Evolutionary conservation across 2,888 invertebrate genomes (phyloP).

Genomic region (Griposia aprilina): DNA sequence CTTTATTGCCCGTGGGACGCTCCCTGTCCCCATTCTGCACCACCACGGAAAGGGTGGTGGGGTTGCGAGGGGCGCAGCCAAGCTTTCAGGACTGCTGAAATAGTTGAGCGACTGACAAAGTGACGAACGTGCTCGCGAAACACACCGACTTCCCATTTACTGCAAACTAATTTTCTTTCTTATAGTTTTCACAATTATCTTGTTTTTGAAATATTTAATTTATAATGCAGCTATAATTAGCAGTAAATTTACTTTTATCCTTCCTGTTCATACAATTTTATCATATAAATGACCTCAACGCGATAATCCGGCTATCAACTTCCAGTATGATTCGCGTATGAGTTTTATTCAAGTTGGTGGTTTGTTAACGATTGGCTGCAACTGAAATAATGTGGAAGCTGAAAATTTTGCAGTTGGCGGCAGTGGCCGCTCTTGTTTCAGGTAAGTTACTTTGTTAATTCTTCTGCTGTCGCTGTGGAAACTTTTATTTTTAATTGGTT

Average conservation of each 20-base stretch:
- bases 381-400: slow-evolving; percentile 46
- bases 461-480: not conserved
- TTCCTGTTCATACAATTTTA: slow-evolving; percentile 2
- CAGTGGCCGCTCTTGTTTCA: slow-evolving; percentile 49
- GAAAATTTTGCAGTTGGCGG: slow-evolving; percentile 42
- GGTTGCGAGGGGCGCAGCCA: slow-evolving; percentile 74
- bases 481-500: not conserved
- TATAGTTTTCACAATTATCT: slow-evolving; percentile 10
- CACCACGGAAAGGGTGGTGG: slow-evolving; percentile 84
- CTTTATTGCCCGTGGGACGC: slow-evolving; percentile 87
- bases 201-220: slow-evolving; percentile 11
- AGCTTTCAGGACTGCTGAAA: slow-evolving; percentile 80
- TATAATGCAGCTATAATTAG: slow-evolving; percentile 6
- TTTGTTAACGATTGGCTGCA: slow-evolving; percentile 16
- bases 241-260: not conserved
- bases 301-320: slow-evolving; percentile 6
- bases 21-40: slow-evolving; percentile 86
- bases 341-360: slow-evolving; percentile 44
- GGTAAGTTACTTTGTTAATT: slow-evolving; percentile 48
- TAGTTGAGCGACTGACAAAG: slow-evolving; percentile 76
- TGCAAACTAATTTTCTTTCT: slow-evolving; percentile 24
- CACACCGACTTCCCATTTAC: slow-evolving; percentile 48
- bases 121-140: slow-evolving; percentile 76
- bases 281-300: slow-evolving; percentile 6
- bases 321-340: slow-evolving; percentile 47